Base-by-base conservation (phyloP, 2,113 vertebrate species). In the Sylvilagus bachmani region DNA sequence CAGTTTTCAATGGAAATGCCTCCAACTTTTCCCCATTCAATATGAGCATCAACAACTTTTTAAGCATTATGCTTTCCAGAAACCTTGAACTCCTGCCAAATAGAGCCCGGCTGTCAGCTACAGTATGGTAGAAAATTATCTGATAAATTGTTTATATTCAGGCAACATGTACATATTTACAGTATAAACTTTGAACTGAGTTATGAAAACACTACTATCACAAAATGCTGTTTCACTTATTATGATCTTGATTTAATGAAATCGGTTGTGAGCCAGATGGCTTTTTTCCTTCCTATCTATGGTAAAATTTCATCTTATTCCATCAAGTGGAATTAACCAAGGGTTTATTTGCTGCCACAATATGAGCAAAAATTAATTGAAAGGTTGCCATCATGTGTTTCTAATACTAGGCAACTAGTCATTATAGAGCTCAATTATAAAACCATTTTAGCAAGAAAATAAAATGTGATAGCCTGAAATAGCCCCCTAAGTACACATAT, bases 21-120 rank as follows among this genome's bases (percentile, higher is more conserved):
- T n/a, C n/a, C n/a, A n/a, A n/a, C n/a, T n/a, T n/a, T n/a, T n/a
- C n/a, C n/a, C n/a, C n/a, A n/a, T n/a, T n/a, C n/a, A n/a, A n/a
- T n/a, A n/a, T n/a, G n/a, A 51, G 61, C 0, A 16, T 92, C 91
- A 95, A 86, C 93, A 84, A 86, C 74, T 95, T 70, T 85, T 95
- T 80, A 94, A 10, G 44, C 38, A 90, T 62, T 33, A 75, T 53
- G 36, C 8, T 38, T 91, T 78, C 53, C 55, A 95, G 89, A 92
- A 80, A 96, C 83, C 78, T 88, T 96, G 77, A 74, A 92, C 78
- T 69, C 36, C 90, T 95, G 95, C 83, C 95, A 98, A 97, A 98
- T 79, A 97, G 90, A 77, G 19, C 8, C 29, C 96, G 98, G 78
- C 97, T 98, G 96, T 96, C 33, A 58, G 55, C 6, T 58, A 58